Base-by-base conservation (phyloP, 35 echinoderm and acorn worm genomes). In the Strongylocentrotus purpuratus region DNA sequence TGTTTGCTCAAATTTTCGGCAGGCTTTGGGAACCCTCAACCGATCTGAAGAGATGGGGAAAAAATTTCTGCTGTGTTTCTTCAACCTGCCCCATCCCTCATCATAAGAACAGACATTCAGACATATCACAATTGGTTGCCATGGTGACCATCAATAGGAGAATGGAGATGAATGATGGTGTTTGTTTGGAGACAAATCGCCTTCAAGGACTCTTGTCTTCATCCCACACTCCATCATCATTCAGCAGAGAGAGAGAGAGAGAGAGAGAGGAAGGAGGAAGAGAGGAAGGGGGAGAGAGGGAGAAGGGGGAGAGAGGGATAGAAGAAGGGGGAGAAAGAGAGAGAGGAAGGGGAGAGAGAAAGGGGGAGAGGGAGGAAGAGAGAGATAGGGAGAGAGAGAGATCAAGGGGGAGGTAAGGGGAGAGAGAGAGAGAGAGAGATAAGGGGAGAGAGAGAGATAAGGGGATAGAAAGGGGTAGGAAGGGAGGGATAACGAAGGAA, bases 111-210 rank as follows among this genome's bases (percentile, higher is more conserved):
- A 78, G 65, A 78, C 65, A 78, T 78, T 78, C 65, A 78, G 28
- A 78, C 65, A 78, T 78, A 78, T 78, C 65, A 78, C 22, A 78
- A 78, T 46, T 46, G 87, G 87, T 89, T 46, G 9, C 87, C 87
- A 89, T 41, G 87, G 87, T 31, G 25, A 89, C 87, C 87, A 89
- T 89, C 87, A 89, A 89, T 89, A 45, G 33, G 87, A 89, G 87
- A 89, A 89, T 89, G 87, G 87, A 89, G 87, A 89, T 89, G 87
- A 89, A 89, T 46, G 87, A 89, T 89, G 87, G 87, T 89, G 87
- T 89, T 89, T 89, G 87, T 89, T 89, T 89, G 87, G 87, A 22
- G 87, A 89, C 87, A 89, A 89, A 89, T 89, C 87, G 87, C 33
- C 87, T 89, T 89, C 87, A 89, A 89, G 87, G 87, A 89, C 87